A percentile compares a stretch with the other conserved stretches of the same genome.
Evolutionary conservation across 2,113 vertebrate species (phyloP).

Genomic region (Tetraodon nigroviridis): DNA sequence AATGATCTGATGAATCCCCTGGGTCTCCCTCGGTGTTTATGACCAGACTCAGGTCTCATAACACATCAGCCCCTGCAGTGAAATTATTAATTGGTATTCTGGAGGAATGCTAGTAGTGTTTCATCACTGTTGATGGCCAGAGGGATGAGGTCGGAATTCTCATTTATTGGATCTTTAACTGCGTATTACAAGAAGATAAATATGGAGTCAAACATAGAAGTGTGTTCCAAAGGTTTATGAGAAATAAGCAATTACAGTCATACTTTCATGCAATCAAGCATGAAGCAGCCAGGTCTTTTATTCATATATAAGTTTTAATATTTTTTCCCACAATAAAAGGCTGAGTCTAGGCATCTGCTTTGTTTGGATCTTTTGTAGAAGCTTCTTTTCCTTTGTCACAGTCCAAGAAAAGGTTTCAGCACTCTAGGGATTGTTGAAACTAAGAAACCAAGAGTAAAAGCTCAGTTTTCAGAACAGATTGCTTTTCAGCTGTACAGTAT

Average conservation of each 20-base stretch:
- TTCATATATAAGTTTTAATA: too few relatives aligned
- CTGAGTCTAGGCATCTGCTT: too few relatives aligned
- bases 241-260: constrained; percentile 4
- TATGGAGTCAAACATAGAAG: constrained; percentile 6
- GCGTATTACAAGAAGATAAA: constrained; percentile 20
- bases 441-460: too few relatives aligned
- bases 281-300: background rate
- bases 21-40: constrained; percentile 38
- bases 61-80: constrained; percentile 27
- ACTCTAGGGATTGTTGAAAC: too few relatives aligned
- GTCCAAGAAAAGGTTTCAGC: too few relatives aligned
- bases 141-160: constrained; percentile 21
- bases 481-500: too few relatives aligned
- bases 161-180: constrained; percentile 19
- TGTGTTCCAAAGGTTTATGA: constrained; percentile 5
- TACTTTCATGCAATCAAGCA: background rate
- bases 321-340: too few relatives aligned
- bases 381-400: too few relatives aligned
- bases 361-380: too few relatives aligned
- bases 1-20: constrained; percentile 39
- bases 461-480: too few relatives aligned
- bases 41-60: constrained; percentile 28
- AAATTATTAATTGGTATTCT: constrained; percentile 51
- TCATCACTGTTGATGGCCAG: constrained; percentile 34
- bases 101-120: constrained; percentile 34